These are phyloP conservation scores for Melangyna quadrimaculata DNA, from an alignment of 2,888 invertebrate species.

Conservation along the genomic window DNA sequence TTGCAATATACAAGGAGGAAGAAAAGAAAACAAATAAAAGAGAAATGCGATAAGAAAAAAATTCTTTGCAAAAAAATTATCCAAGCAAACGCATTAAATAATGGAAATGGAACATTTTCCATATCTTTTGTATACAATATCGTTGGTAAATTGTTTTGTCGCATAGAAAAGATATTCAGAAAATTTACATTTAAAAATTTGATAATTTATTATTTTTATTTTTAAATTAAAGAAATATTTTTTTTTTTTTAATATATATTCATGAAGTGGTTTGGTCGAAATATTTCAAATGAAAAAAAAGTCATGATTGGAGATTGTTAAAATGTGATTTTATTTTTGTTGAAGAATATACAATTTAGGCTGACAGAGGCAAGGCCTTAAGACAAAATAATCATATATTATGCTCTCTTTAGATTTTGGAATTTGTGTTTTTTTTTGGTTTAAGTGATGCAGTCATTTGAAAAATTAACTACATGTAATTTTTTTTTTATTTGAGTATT, in stretches of 20 bases:
- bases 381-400: not conserved
- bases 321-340: not conserved
- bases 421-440: not conserved
- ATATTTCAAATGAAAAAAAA: not conserved
- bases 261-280: not conserved
- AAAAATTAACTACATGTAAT: too few species aligned
- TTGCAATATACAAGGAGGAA: not conserved
- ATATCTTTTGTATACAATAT: not conserved
- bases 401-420: not conserved
- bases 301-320: not conserved
- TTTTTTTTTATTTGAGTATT: too few species aligned
- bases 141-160: not conserved
- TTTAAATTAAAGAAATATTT: not conserved
- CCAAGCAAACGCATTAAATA: constrained; percentile 2
- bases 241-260: constrained; percentile 2
- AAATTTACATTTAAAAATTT: not conserved
- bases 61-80: not conserved
- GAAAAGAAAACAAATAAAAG: not conserved
- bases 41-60: not conserved
- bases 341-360: not conserved
- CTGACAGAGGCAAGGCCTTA: not conserved
- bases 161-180: not conserved
- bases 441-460: not conserved
- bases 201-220: not conserved
- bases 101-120: not conserved